A percentile compares a stretch with the other conserved stretches of the same genome.
Conservation (phyloP, 2,797 vertebrate genomes). For the Hozukius guyotensis region DNA sequence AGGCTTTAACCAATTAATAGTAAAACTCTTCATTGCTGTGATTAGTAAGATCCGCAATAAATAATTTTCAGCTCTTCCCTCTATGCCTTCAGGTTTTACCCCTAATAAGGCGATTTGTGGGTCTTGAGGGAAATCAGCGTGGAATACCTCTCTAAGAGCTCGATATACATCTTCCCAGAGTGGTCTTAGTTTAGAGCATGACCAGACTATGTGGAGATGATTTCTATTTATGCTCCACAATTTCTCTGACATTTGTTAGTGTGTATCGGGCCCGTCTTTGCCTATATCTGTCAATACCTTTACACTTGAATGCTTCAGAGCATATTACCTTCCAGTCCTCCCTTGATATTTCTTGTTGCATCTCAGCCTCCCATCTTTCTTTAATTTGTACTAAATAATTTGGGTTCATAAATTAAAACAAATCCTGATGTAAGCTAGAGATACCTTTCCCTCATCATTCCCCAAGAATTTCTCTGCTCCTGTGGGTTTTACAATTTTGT, state of each 20-base stretch:
- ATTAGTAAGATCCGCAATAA: neutral
- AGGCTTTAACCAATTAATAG: neutral
- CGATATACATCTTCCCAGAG: rapidly evolving
- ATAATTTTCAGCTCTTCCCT: neutral
- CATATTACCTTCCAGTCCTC: too few species aligned
- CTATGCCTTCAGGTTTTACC: neutral
- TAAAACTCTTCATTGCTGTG: neutral
- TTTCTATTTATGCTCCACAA: neutral
- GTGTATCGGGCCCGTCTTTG: too few species aligned
- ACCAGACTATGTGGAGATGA: neutral
- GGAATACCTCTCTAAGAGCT: neutral
- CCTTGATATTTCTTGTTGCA: neutral
- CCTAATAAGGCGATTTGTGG: neutral
- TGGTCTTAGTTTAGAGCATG: neutral
- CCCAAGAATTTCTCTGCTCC: neutral
- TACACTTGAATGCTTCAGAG: too few species aligned
- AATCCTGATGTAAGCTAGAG: neutral
- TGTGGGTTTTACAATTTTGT: neutral
- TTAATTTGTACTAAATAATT: neutral
- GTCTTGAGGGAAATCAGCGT: too few species aligned
- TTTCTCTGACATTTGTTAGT: too few species aligned
- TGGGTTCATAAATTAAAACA: neutral
- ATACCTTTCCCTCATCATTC: neutral
- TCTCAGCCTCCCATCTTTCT: neutral
- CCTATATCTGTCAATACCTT: too few species aligned